Evolutionary conservation across 1,140 invertebrate species (phyloP).

Genomic region (Musca domestica): DNA sequence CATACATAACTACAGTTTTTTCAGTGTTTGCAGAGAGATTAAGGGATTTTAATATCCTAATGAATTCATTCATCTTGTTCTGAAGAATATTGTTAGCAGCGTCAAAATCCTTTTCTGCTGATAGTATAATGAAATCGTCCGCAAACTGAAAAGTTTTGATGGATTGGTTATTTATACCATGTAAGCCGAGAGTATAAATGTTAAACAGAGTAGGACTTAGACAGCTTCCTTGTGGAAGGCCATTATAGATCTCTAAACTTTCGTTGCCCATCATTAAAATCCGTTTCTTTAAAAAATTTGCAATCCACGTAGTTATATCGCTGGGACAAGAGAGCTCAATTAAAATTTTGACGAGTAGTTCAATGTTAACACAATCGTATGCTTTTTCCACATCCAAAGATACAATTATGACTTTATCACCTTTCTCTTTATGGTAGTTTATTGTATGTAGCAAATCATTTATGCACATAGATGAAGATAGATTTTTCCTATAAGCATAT

Average conservation of each 20-base stretch:
- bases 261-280: neutral
- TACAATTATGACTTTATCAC: neutral
- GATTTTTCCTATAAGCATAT: too few species aligned
- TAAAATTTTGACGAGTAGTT: neutral
- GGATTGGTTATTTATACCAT: neutral
- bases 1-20: neutral
- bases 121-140: neutral
- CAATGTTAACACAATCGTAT: neutral
- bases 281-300: neutral
- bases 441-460: neutral
- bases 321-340: neutral
- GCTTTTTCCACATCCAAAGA: neutral
- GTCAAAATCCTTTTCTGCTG: neutral
- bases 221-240: too few species aligned
- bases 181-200: neutral
- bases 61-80: too few species aligned
- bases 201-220: neutral
- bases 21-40: neutral
- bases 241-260: neutral
- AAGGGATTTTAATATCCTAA: too few species aligned
- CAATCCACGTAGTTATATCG: neutral
- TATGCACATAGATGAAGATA: too few species aligned
- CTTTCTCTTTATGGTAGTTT: neutral
- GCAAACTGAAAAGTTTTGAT: neutral
- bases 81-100: neutral